phyloP scores from a whole-genome alignment of 64 coral and sea anemone genomes.

The Stylophora pistillata region DNA sequence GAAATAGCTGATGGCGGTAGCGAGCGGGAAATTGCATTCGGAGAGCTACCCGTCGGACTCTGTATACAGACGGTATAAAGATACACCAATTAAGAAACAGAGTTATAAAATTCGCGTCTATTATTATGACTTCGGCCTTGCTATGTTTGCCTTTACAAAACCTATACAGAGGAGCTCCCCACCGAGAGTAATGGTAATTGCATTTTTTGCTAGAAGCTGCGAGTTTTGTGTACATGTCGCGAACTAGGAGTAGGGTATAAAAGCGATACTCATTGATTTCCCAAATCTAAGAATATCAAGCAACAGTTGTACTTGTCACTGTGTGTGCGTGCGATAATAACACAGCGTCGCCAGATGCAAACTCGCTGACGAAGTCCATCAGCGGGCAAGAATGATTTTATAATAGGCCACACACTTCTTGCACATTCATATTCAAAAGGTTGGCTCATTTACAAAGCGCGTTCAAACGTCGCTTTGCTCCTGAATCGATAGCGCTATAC shows the following conservation, averaged over 20 bases:
- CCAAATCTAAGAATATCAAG: background rate
- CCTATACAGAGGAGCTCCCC: constrained; percentile 24
- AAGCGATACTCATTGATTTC: constrained; percentile 1
- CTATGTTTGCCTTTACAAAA: constrained; percentile 35
- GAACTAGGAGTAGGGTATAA: background rate
- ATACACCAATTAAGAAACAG: background rate
- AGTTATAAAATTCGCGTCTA: background rate
- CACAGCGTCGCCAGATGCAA: background rate
- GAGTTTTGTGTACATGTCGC: background rate
- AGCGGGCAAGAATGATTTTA: constrained; percentile 20
- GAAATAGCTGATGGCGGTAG: constrained; percentile 83
- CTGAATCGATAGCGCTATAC: background rate
- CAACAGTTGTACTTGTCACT: background rate
- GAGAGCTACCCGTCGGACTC: constrained; percentile 71
- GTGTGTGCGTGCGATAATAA: constrained; percentile 8
- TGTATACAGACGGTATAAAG: constrained; percentile 5
- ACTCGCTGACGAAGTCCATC: background rate
- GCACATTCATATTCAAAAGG: background rate
- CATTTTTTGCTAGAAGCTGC: background rate
- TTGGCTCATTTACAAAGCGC: background rate
- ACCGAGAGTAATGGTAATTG: constrained; percentile 31
- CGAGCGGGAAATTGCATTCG: constrained; percentile 52
- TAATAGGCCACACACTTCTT: constrained; percentile 15
- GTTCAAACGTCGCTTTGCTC: background rate
- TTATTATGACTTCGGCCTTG: constrained; percentile 40